A percentile compares a stretch with the other conserved stretches of the same genome.
These are phyloP conservation scores for Chionis minor DNA, from an alignment of 2,113 vertebrate genomes.

Conservation along the genomic window DNA sequence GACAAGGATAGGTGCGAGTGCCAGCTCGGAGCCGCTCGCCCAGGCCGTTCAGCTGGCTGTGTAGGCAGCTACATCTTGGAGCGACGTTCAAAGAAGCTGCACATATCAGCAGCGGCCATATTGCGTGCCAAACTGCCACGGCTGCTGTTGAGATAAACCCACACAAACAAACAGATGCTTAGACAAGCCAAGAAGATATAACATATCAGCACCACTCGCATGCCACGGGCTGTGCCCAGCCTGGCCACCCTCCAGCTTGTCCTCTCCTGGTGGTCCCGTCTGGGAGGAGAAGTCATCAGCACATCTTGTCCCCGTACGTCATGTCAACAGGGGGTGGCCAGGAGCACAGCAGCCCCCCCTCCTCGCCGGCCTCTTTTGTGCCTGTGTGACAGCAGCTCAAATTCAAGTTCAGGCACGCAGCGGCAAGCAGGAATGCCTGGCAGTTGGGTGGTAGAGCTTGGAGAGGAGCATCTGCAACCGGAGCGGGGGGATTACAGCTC, in stretches of 20 bases:
- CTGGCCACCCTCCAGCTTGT: neutral
- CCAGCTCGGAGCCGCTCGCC: neutral
- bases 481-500: neutral
- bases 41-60: neutral
- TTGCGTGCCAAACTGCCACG: neutral
- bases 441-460: neutral
- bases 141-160: conserved; percentile 43
- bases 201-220: neutral
- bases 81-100: neutral
- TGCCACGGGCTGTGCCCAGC: neutral
- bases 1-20: neutral
- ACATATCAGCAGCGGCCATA: neutral
- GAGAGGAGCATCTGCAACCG: neutral
- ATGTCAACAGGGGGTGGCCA: fast-evolving
- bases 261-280: neutral
- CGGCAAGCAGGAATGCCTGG: fast-evolving
- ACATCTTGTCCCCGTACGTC: neutral
- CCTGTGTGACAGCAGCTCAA: neutral
- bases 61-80: conserved; percentile 37
- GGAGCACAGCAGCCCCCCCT: neutral
- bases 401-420: neutral
- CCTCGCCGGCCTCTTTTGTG: no score
- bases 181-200: neutral
- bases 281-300: neutral
- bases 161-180: conserved; percentile 35